A percentile compares a stretch with the other conserved stretches of the same genome.
These are phyloP conservation scores for Drosophila putrida DNA, from an alignment of 2,888 invertebrate species.

Conservation along the genomic window DNA sequence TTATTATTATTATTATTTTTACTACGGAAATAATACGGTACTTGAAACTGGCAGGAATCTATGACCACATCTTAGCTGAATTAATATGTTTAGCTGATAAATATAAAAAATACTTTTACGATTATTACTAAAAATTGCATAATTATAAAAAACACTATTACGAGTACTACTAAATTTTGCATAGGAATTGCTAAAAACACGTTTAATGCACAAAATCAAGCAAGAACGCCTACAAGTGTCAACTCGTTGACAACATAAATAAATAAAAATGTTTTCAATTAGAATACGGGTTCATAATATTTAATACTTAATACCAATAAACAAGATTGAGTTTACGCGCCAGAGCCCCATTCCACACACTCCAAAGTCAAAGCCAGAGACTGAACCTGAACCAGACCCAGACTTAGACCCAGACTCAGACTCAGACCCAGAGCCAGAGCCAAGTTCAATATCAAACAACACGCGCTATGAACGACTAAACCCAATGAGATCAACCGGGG, in stretches of 20 bases:
- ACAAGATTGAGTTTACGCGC: slow-evolving; percentile 39
- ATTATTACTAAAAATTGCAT: slow-evolving; percentile 21
- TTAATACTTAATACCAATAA: slow-evolving; percentile 23
- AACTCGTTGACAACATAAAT: slow-evolving; percentile 66
- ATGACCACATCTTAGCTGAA: slow-evolving; percentile 16
- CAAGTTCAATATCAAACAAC: slow-evolving; percentile 76
- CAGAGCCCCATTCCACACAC: slow-evolving; percentile 1
- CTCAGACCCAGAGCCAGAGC: slow-evolving; percentile 40
- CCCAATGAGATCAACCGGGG: slow-evolving; percentile 62
- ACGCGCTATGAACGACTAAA: slow-evolving; percentile 54
- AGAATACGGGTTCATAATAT: slow-evolving; percentile 47
- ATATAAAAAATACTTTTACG: slow-evolving; percentile 30
- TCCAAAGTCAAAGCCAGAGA: slow-evolving; percentile 21
- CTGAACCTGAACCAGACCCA: too few species aligned
- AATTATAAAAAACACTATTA: slow-evolving; percentile 24
- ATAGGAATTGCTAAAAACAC: slow-evolving; percentile 60
- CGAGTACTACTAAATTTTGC: slow-evolving; percentile 20
- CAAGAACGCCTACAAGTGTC: slow-evolving; percentile 59
- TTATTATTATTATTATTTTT: too few species aligned
- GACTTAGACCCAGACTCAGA: slow-evolving; percentile 47
- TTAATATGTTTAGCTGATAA: slow-evolving; percentile 46
- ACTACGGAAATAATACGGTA: too few species aligned
- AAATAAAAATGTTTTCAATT: slow-evolving; percentile 38
- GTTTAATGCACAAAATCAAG: slow-evolving; percentile 64
- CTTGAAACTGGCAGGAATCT: background rate